Percentiles rank a stretch among this genome's conserved stretches.
These are phyloP conservation scores for Brachyptera putata DNA, from an alignment of 2,888 invertebrate species.

Conservation along the genomic window DNA sequence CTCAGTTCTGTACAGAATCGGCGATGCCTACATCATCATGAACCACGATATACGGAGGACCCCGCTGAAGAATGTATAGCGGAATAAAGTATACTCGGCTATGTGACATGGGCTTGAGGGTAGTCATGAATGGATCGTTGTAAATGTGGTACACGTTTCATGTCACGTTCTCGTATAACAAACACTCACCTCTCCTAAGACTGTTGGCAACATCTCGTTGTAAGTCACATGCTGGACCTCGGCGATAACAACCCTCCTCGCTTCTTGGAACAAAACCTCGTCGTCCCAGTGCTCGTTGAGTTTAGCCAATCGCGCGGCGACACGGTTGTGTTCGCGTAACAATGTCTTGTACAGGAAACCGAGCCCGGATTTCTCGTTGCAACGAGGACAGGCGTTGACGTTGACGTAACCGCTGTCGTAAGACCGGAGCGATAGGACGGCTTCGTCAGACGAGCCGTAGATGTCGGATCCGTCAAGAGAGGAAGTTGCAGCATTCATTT, in stretches of 20 bases:
- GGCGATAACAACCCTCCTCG: conserved; percentile 68
- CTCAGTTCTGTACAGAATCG: too few species aligned
- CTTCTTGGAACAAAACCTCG: conserved; percentile 68
- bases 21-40: too few species aligned
- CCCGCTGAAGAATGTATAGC: too few species aligned
- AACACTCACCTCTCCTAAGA: conserved; percentile 68
- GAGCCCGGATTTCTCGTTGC: conserved; percentile 60
- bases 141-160: too few species aligned
- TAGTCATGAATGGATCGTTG: too few species aligned
- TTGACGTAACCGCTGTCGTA: conserved; percentile 69
- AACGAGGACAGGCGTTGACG: conserved; percentile 59
- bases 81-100: too few species aligned
- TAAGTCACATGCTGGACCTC: conserved; percentile 80
- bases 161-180: too few species aligned
- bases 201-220: conserved; percentile 75
- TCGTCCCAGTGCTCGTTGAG: conserved; percentile 76
- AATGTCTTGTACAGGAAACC: conserved; percentile 69
- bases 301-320: conserved; percentile 63
- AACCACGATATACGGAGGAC: too few species aligned
- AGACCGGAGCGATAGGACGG: conserved; percentile 62
- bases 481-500: conserved; percentile 80
- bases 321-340: conserved; percentile 73
- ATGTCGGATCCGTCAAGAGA: conserved; percentile 80
- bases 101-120: too few species aligned
- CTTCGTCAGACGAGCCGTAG: conserved; percentile 72